Conservation (phyloP, 1,140 invertebrate species). For the Drosophila busckii region DNA sequence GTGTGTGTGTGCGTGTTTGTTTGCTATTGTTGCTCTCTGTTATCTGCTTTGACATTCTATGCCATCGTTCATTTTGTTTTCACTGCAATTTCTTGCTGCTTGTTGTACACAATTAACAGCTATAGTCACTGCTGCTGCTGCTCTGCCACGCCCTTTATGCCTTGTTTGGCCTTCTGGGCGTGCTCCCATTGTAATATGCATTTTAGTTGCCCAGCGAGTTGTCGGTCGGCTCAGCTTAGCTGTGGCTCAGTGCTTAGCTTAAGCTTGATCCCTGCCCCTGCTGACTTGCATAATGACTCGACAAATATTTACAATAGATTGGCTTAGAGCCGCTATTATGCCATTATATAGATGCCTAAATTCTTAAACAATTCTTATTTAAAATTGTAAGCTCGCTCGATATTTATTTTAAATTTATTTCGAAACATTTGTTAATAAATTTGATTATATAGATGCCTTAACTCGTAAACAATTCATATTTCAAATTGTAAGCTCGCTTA, state of each 20-base stretch:
- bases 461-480: too few species aligned
- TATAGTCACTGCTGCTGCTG: slow-evolving; percentile 32
- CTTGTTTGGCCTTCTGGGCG: slow-evolving; percentile 38
- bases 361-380: too few species aligned
- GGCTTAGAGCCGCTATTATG: too few species aligned
- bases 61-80: slow-evolving; percentile 69
- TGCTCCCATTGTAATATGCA: slow-evolving; percentile 60
- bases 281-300: slow-evolving; percentile 70
- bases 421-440: too few species aligned
- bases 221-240: slow-evolving; percentile 2
- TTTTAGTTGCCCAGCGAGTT: slow-evolving; percentile 36
- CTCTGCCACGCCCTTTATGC: not conserved
- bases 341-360: too few species aligned
- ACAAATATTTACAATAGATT: too few species aligned
- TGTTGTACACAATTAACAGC: slow-evolving; percentile 74
- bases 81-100: slow-evolving; percentile 72
- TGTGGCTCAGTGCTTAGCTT: slow-evolving; percentile 10
- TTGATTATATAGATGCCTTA: too few species aligned
- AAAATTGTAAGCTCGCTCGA: too few species aligned
- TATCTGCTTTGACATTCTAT: slow-evolving; percentile 48
- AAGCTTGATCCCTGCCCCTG: slow-evolving; percentile 17
- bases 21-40: slow-evolving; percentile 5
- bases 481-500: too few species aligned
- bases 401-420: too few species aligned
- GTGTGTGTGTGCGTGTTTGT: not conserved